phyloP scores from a whole-genome alignment of 2,888 invertebrate genomes.

The Hypsopygia costalis region DNA sequence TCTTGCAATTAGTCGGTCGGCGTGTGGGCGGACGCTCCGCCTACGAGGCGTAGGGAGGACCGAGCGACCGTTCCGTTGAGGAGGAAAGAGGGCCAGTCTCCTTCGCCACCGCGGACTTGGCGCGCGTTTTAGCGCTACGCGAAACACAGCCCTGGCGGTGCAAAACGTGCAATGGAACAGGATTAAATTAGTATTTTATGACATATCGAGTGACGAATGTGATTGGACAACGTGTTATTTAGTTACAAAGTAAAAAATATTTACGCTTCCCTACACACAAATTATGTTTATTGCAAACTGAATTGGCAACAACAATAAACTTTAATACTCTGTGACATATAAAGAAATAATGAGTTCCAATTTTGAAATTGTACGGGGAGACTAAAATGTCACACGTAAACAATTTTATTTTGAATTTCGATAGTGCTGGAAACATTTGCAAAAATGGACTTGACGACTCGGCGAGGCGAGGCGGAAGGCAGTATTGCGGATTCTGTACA shows the following conservation, averaged over 20 bases:
- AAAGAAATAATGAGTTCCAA: slow-evolving; percentile 31
- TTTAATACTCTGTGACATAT: neutral
- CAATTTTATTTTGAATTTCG: slow-evolving; percentile 26
- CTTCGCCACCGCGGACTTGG: slow-evolving; percentile 55
- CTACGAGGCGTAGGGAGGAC: slow-evolving; percentile 71
- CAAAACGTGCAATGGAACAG: slow-evolving; percentile 1
- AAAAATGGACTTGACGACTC: slow-evolving; percentile 75
- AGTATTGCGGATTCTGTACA: slow-evolving; percentile 28
- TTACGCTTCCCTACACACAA: neutral
- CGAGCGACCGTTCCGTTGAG: slow-evolving; percentile 42
- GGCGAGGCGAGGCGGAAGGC: slow-evolving; percentile 54
- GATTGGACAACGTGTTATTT: slow-evolving; percentile 9
- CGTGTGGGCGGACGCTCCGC: slow-evolving; percentile 54
- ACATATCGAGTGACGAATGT: slow-evolving; percentile 16
- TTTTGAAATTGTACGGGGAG: slow-evolving; percentile 26
- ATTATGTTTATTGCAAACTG: neutral
- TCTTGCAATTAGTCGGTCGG: slow-evolving; percentile 30
- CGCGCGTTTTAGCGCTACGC: slow-evolving; percentile 59
- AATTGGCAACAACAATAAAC: neutral
- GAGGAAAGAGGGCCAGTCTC: slow-evolving; percentile 73
- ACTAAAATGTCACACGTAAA: slow-evolving; percentile 36
- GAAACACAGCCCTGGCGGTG: slow-evolving; percentile 27
- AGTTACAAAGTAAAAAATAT: no score
- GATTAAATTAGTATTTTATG: slow-evolving; percentile 6
- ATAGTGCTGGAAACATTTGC: slow-evolving; percentile 23